phyloP scores from a whole-genome alignment of 2,888 invertebrate species.

The Sycophila texana region DNA sequence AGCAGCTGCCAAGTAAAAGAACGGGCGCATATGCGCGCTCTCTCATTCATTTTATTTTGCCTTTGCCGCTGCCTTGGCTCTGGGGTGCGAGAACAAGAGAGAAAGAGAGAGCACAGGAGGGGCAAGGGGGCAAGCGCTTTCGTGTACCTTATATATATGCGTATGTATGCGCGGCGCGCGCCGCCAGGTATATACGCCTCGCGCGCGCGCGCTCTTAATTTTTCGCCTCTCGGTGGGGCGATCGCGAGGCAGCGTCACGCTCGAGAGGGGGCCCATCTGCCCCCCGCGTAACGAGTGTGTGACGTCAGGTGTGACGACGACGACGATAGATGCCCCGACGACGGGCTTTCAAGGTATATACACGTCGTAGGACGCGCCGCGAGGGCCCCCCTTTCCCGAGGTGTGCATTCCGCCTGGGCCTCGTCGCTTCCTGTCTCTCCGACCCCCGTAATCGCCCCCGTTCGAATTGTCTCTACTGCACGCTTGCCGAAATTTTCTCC shows the following conservation, averaged over 20 bases:
- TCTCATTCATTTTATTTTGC: conserved; percentile 69
- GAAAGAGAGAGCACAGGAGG: conserved; percentile 23
- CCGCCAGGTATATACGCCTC: conserved; percentile 63
- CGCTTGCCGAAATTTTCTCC: conserved; percentile 28
- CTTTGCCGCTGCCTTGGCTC: conserved; percentile 67
- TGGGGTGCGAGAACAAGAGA: conserved; percentile 39
- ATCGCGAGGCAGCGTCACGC: conserved; percentile 71
- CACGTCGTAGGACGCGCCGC: not conserved
- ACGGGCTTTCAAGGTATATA: not conserved
- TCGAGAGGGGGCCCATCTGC: conserved; percentile 75
- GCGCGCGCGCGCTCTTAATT: conserved; percentile 45
- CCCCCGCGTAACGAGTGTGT: conserved; percentile 72
- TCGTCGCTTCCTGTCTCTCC: conserved; percentile 10
- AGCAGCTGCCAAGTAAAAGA: conserved; percentile 67
- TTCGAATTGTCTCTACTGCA: conserved; percentile 22
- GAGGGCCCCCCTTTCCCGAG: conserved; percentile 8
- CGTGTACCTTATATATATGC: conserved; percentile 50
- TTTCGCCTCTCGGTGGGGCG: conserved; percentile 41
- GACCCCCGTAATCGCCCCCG: conserved; percentile 7
- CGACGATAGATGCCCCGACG: not conserved
- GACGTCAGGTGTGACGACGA: conserved; percentile 75
- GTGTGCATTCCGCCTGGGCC: not conserved
- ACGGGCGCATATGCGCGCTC: conserved; percentile 60
- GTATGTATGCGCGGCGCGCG: too few species aligned
- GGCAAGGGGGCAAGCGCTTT: conserved; percentile 53